Evolutionary conservation across 2,113 vertebrate genomes (phyloP), one percentile per base, ranked within the genome.

Genomic region (Amblyopsis rosae): DNA sequence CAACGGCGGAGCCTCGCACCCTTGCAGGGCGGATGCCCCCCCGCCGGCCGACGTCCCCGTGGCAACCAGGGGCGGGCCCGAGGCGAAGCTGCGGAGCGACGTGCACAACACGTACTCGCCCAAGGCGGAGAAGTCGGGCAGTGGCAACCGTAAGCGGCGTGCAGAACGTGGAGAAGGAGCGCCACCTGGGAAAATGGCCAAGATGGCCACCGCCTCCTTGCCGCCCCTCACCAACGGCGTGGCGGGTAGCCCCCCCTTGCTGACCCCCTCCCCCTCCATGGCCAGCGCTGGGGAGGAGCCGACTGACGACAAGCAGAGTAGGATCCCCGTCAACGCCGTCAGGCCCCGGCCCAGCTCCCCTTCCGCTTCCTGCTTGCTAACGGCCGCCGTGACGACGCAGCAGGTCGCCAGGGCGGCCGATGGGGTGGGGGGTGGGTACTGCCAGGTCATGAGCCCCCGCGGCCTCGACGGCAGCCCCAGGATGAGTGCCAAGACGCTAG

Each of bases 331-430:
- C 56, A 97, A 99, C 0, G 95, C 98, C 41, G 96, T 99, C 48
- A 95, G 95, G 89, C 98, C 97, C 56, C 96, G 96, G 75, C 96
- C 98, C 77, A 98, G 94, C 92, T 96, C 95, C 65, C 98, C 95
- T 1, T 94, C 95, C 92, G 26, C 26, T 26, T 97, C 96, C 78
- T 92, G 94, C 0, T 90, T 96, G 87, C 84, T 95, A 53, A 98
- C 96, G 91, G 91, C 93, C 11, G 92, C 93, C 5, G 92, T 95
- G 76, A 92, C 96, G 81, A 26, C 26, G 26, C 96, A 96, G 87
- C 96, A 96, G 77, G 93, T 95, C 77, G 94, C 95, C 41, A 93
- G 93, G 80, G 80, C 85, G 12, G 94, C 96, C 8, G 95, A 95
- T 62, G 77, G 81, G 65, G 67, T 78, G 33, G 70, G 85, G 1